phyloP scores from a whole-genome alignment of 2,113 vertebrate species.

The Lynx canadensis region DNA sequence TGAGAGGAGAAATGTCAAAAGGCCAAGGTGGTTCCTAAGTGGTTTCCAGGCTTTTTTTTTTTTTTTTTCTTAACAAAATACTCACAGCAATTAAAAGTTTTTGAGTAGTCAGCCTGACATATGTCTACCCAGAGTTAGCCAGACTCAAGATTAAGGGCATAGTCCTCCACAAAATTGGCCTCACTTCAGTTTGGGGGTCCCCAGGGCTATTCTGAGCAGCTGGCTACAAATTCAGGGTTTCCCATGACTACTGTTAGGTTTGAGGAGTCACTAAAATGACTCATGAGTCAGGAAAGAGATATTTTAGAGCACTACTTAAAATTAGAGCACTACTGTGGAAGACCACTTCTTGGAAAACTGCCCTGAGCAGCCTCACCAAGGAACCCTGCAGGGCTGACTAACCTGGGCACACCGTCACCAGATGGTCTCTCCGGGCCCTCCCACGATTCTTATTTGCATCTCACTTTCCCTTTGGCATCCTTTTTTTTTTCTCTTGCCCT shows the following conservation, averaged over 20 bases:
- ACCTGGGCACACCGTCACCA: too few species aligned
- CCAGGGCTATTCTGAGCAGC: neutral
- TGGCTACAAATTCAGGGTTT: neutral
- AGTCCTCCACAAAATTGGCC: neutral
- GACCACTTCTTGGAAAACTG: neutral
- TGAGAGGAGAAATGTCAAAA: neutral
- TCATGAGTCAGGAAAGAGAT: neutral
- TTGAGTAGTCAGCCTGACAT: neutral
- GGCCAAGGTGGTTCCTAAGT: neutral
- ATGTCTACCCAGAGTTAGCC: neutral
- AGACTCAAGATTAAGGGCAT: neutral
- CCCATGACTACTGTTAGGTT: neutral
- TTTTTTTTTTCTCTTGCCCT: neutral
- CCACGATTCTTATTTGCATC: neutral
- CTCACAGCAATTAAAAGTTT: neutral
- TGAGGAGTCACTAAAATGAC: neutral
- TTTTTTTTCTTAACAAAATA: neutral
- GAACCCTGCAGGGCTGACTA: fast-evolving
- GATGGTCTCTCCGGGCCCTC: fast-evolving
- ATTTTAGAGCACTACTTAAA: neutral
- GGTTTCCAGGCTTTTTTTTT: neutral
- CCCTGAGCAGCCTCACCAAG: neutral
- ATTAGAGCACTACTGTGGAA: neutral
- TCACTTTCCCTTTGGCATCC: neutral
- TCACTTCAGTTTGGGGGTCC: neutral